Percentiles rank a stretch among this genome's conserved stretches.
Conservation (phyloP, 2,888 invertebrate species). For the Drosophila phalerata region DNA sequence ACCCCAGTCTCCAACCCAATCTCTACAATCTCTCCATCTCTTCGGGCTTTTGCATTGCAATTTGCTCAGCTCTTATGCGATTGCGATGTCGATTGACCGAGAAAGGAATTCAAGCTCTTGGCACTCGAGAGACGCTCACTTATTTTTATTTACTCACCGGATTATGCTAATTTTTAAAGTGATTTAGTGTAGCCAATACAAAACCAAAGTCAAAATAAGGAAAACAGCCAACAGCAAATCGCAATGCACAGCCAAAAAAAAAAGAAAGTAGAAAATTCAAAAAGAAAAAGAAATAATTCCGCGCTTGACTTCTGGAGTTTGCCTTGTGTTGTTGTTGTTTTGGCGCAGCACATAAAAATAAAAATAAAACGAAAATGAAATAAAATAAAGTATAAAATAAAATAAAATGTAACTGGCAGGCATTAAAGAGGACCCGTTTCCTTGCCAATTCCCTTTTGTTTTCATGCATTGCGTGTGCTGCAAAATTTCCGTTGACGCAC, state of each 20-base stretch:
- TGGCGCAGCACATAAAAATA: conserved; percentile 60
- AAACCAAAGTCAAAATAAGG: conserved; percentile 39
- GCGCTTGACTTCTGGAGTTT: conserved; percentile 41
- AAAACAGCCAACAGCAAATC: conserved; percentile 29
- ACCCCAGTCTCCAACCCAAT: neutral
- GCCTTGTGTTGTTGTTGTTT: conserved; percentile 21
- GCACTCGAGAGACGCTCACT: conserved; percentile 64
- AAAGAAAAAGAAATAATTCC: conserved; percentile 16
- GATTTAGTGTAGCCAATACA: conserved; percentile 77
- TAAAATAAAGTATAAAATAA: conserved; percentile 58
- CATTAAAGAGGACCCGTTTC: conserved; percentile 51
- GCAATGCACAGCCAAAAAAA: conserved; percentile 21
- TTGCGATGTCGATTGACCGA: conserved; percentile 46
- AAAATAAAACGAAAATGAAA: conserved; percentile 55
- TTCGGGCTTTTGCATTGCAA: conserved; percentile 31
- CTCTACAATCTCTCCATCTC: neutral
- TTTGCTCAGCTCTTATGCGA: conserved; percentile 38
- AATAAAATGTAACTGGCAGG: conserved; percentile 70
- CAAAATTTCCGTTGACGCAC: conserved; percentile 70
- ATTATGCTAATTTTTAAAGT: conserved; percentile 82
- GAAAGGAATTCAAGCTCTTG: conserved; percentile 40
- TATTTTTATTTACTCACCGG: conserved; percentile 80
- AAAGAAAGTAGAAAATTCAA: conserved; percentile 1
- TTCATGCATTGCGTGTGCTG: conserved; percentile 66
- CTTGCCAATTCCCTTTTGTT: conserved; percentile 13